Percentiles rank a stretch among this genome's conserved stretches.
These are phyloP conservation scores for Balaeniceps rex DNA, from an alignment of 2,113 vertebrate species.

Conservation along the genomic window DNA sequence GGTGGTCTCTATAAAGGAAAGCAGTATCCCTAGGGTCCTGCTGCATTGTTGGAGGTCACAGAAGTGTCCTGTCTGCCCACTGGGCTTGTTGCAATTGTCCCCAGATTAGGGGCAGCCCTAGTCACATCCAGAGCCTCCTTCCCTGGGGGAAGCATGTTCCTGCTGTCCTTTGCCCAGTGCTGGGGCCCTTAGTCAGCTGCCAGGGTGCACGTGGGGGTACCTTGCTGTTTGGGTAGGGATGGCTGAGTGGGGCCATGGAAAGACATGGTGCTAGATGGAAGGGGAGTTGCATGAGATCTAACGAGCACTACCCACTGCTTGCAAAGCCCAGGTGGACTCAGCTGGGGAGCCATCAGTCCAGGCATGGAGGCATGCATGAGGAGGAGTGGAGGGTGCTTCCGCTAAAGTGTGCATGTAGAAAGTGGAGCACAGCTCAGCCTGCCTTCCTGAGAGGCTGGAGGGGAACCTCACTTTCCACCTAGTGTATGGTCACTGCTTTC, in stretches of 20 bases:
- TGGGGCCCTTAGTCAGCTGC: background rate
- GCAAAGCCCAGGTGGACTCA: background rate
- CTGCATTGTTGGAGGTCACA: background rate
- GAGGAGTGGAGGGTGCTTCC: background rate
- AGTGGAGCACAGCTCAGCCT: background rate
- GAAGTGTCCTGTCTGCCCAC: background rate
- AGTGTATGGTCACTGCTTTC: background rate
- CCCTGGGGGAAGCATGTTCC: background rate
- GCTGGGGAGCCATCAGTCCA: accelerated
- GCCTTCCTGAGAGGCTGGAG: background rate
- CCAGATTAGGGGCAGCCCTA: background rate
- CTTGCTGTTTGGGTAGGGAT: background rate
- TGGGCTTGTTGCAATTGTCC: background rate
- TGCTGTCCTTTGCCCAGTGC: background rate
- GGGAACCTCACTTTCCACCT: background rate
- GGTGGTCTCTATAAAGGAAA: background rate
- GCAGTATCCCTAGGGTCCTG: background rate
- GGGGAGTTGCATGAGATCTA: background rate
- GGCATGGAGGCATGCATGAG: accelerated
- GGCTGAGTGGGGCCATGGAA: background rate
- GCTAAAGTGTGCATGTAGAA: background rate
- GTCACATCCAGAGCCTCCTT: background rate
- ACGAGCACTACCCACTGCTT: background rate
- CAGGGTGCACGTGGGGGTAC: accelerated
- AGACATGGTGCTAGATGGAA: accelerated